Evolutionary conservation across 2,113 vertebrate genomes (phyloP), one percentile per base, ranked within the genome.

Genomic region (Neodontobutis hainanensis): DNA sequence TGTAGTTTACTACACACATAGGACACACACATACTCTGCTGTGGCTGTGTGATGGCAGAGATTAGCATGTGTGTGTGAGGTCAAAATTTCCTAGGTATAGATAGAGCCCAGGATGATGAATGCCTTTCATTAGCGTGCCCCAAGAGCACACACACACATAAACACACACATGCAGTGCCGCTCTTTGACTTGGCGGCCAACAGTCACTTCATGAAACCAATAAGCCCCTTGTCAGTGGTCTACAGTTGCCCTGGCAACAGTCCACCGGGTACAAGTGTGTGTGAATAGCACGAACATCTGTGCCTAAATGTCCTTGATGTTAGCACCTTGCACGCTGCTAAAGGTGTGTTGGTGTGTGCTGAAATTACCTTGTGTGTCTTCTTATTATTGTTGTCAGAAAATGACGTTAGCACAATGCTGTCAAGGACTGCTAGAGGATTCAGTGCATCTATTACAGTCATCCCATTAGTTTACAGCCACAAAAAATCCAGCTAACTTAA

Each of bases 231-330:
- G 63, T 94, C 90, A 94, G 94, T 95, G 95, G 94, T 96, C 94
- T 92, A 87, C 77, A 0, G 95, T 98, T 96, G 91, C 95, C 95
- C 92, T 95, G 94, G 95, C 94, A 96, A 97, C 96, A 0, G 92
- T 93, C 93, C 93, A 92, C 91, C 89, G 94, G 93, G 89, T 92
- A 94, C 89, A 87, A 58, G 91, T 93, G 86, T 94, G 90, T 95
- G 91, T 94, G 93, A 78, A 81, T 73, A 78, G 81, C 69, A 76
- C 73, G 81, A 81, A 85, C 76, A 84, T 89, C 85, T 86, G 86
- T 86, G 78, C 61, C 73, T 85, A 85, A 82, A 87, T 76, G 86
- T 89, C 83, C 83, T 88, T 83, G 81, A 93, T 89, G 90, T 94
- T 92, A 92, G 92, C 92, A 94, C 94, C 93, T 94, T 91, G 67